These are phyloP conservation scores for Miichthys miiuy DNA, from an alignment of 2,797 vertebrate species.

Conservation along the genomic window DNA sequence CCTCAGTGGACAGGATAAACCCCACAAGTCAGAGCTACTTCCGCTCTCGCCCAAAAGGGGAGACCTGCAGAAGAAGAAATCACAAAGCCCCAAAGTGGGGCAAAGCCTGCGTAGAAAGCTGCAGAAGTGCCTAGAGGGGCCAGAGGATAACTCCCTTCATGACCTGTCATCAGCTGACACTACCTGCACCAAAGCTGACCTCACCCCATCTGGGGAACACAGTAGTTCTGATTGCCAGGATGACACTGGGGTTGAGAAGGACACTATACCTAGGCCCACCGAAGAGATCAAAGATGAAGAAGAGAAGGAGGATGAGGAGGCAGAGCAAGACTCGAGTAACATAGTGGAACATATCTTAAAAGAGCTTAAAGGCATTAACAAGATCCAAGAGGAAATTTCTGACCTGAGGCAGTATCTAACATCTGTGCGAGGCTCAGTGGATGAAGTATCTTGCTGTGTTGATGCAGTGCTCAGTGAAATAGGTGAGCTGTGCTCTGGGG, in stretches of 20 bases:
- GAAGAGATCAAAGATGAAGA: conserved; percentile 70
- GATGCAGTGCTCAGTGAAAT: conserved; percentile 88
- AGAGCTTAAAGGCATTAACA: conserved; percentile 88
- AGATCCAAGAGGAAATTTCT: conserved; percentile 88
- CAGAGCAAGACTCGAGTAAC: conserved; percentile 75
- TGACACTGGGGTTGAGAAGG: conserved; percentile 72
- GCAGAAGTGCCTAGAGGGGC: conserved; percentile 85
- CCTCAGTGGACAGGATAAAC: conserved; percentile 84
- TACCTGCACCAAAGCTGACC: conserved; percentile 26
- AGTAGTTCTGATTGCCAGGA: conserved; percentile 71
- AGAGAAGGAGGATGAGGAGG: conserved; percentile 52
- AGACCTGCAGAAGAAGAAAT: conserved; percentile 80
- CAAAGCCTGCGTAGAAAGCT: conserved; percentile 82
- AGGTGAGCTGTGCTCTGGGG: conserved; percentile 83
- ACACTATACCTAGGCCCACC: conserved; percentile 44
- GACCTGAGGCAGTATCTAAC: conserved; percentile 86
- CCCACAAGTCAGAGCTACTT: conserved; percentile 72
- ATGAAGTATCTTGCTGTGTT: conserved; percentile 88
- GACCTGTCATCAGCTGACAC: conserved; percentile 71
- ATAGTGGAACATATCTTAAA: conserved; percentile 87
- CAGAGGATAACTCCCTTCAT: conserved; percentile 78
- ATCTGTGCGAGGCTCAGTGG: conserved; percentile 87
- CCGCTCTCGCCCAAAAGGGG: conserved; percentile 78
- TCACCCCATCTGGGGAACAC: conserved; percentile 40
- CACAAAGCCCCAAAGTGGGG: conserved; percentile 80